Base-by-base conservation (phyloP, 2,113 vertebrate species). In the Rhizomys pruinosus region DNA sequence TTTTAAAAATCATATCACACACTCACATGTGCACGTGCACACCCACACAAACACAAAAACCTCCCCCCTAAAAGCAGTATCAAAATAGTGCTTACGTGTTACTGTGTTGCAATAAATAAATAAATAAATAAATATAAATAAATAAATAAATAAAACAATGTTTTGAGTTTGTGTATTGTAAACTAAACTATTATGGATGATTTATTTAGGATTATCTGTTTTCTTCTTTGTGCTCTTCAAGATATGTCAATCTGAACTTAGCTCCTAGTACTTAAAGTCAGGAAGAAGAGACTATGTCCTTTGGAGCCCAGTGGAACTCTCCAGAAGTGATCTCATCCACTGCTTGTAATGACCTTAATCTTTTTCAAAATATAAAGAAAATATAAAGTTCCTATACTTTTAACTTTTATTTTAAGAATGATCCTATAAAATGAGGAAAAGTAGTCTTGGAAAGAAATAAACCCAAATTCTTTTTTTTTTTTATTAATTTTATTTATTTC, bases 401-500 rank as follows among this genome's bases (percentile, higher is more conserved):
- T 63, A 64, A 25, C 27, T n/a, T 47, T 90, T 94, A 78, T 76
- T 88, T 29, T 84, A 47, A 84, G 47, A 89, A 93, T 25, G 16
- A 93, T 72, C 94, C 59, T 61, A 2, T 91, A 92, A 77, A 61
- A 91, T 42, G 16, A 91, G 85, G 16, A 9, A 84, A 87, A 79
- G 66, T 15, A 93, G 63, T 77, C 73, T 74, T 39, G 37, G 29
- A 86, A 34, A 82, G 22, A 63, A 42, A 92, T 10, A 78, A 85
- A 92, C 12, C 47, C 86, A 88, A 82, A 27, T 63, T 85, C 55
- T 16, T 73, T n/a, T n/a, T n/a, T n/a, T n/a, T n/a, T n/a, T n/a
- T n/a, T n/a, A n/a, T n/a, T n/a, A n/a, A n/a, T n/a, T n/a, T n/a
- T n/a, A n/a, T n/a, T n/a, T n/a, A n/a, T n/a, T n/a, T n/a, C n/a